phyloP scores from a whole-genome alignment of 2,888 invertebrate species.

The Diabrotica balteata region DNA sequence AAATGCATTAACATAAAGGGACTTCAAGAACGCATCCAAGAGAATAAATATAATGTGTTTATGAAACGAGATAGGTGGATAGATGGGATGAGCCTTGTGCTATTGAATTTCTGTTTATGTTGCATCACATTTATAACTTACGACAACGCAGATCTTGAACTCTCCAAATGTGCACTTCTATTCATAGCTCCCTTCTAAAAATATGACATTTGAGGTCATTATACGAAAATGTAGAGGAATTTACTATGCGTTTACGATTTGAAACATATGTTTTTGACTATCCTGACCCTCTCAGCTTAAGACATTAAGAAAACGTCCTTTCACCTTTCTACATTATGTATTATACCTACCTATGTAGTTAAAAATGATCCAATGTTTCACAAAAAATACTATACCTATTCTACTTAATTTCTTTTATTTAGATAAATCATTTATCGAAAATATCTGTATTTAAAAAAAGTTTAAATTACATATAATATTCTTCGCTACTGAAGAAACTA shows the following conservation, averaged over 20 bases:
- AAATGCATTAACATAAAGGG: too few relatives aligned
- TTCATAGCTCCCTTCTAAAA: conserved; percentile 47
- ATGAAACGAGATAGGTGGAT: not conserved
- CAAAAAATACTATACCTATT: too few relatives aligned
- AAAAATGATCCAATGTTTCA: too few relatives aligned
- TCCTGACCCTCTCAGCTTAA: too few relatives aligned
- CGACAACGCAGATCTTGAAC: conserved; percentile 13
- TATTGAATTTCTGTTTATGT: conserved; percentile 21
- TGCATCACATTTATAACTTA: conserved; percentile 32
- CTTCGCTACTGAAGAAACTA: too few relatives aligned
- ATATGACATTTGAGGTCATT: conserved; percentile 48
- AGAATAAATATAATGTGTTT: not conserved
- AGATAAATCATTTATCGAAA: too few relatives aligned
- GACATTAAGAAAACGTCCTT: too few relatives aligned
- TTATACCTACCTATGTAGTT: too few relatives aligned
- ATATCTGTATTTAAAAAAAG: too few relatives aligned
- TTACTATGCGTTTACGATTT: conserved; percentile 26
- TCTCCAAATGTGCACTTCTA: conserved; percentile 39
- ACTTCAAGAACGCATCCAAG: not conserved
- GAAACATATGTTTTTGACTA: not conserved
- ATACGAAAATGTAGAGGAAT: conserved; percentile 41
- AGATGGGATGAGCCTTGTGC: not conserved
- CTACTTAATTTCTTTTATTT: too few relatives aligned
- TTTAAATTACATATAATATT: too few relatives aligned
- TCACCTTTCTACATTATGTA: too few relatives aligned